Evolutionary conservation across 2,888 invertebrate species (phyloP), one percentile per base, ranked within the genome.

Genomic region (Drosophila anomelani): DNA sequence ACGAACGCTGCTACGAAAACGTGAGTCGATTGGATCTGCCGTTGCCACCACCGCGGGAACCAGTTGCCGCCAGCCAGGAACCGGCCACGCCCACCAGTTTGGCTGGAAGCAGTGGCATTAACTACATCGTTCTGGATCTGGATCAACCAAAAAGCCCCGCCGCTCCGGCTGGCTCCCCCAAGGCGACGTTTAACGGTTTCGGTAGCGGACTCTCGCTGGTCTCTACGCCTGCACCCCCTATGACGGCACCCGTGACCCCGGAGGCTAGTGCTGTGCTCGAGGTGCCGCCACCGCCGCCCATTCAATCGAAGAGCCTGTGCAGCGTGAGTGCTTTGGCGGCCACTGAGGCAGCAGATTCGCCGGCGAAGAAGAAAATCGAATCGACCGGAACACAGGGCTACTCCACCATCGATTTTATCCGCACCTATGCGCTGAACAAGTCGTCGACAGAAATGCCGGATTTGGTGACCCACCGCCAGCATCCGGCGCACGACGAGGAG

Each of bases 401-500:
- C 43, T 91, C 91, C 8, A 90, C 96, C 1, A 99, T 98, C 82
- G 98, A 98, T 93, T 98, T 98, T 92, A 96, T 98, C 87, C 97
- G 97, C 93, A 98, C 98, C 0, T 96, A 96, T 60, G 98, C 98
- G 26, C 94, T 98, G 34, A 96, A 96, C 23, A 95, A 95, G 89
- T 96, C 97, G 0, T 72, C 88, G 5, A 71, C 74, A 7, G 85
- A 81, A 8, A 77, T 81, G 39, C 77, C 69, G 4, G 89, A 87
- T 43, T 43, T 63, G 44, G 68, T 75, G 5, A 53, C 56, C 6
- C 83, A 88, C 38, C 87, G 75, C 9, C 78, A 93, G 94, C 79
- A 81, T 62, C 95, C 96, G 74, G 29, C 69, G 62, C 95, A 96
- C 73, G 96, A 96, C 70, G 96, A 96, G 85, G 96, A 96, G 55